Percentiles rank a stretch among this genome's conserved stretches.
phyloP scores from a whole-genome alignment of 2,113 vertebrate genomes.

The Lophotis ruficrista region DNA sequence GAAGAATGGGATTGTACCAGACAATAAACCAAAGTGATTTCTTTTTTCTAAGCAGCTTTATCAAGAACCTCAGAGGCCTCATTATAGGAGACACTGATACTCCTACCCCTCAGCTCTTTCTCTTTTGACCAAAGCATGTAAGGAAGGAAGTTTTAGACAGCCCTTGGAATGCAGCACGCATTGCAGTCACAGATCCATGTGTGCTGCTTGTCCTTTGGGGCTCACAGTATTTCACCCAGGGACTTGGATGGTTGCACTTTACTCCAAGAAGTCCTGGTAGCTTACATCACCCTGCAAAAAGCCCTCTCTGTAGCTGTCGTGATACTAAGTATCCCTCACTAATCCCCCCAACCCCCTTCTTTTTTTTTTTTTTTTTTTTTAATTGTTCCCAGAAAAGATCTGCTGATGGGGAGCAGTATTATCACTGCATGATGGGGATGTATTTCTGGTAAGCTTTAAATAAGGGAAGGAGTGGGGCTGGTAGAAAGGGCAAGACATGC shows the following conservation, averaged over 20 bases:
- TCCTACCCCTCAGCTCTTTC: background rate
- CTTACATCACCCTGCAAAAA: background rate
- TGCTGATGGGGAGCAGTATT: background rate
- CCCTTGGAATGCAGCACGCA: background rate
- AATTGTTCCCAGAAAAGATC: background rate
- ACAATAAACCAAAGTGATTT: background rate
- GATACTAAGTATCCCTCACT: background rate
- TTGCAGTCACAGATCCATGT: background rate
- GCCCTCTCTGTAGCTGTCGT: background rate
- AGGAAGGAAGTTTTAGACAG: background rate
- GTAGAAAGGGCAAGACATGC: background rate
- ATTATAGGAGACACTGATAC: background rate
- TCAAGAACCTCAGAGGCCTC: background rate
- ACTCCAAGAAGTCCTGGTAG: background rate
- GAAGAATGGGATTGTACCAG: background rate
- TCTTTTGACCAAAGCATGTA: background rate
- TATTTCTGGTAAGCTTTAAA: background rate
- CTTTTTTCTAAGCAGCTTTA: background rate
- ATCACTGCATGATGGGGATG: rapidly evolving
- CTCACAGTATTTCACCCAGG: background rate
- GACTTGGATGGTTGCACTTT: background rate
- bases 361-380: background rate
- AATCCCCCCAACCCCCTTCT: too few relatives aligned
- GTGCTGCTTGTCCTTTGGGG: background rate
- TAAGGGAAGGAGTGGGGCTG: background rate